These are phyloP conservation scores for Eurytoma adleriae DNA, from an alignment of 2,888 invertebrate genomes.

Conservation along the genomic window DNA sequence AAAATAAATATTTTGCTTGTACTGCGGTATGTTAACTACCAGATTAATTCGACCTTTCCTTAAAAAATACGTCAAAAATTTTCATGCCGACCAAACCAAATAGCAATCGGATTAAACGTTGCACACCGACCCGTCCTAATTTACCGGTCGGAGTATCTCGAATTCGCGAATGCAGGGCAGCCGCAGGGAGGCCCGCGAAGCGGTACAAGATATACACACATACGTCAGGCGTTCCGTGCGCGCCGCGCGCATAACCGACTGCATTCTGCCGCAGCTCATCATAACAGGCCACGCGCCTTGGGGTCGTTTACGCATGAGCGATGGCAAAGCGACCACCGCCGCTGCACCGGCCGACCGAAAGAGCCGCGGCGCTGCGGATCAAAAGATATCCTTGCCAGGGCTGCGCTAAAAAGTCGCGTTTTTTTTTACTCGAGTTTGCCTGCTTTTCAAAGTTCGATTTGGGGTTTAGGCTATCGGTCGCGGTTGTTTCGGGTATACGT, in stretches of 20 bases:
- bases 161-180: conserved; percentile 18
- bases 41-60: neutral
- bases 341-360: conserved; percentile 12
- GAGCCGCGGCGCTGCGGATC: too few relatives aligned
- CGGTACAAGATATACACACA: too few relatives aligned
- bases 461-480: too few relatives aligned
- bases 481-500: too few relatives aligned
- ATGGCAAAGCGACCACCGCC: conserved; percentile 23
- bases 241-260: neutral
- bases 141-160: neutral
- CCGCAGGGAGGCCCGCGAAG: too few relatives aligned
- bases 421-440: too few relatives aligned
- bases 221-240: neutral
- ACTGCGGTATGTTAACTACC: too few relatives aligned
- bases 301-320: conserved; percentile 39
- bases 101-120: neutral
- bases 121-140: neutral
- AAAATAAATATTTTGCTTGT: too few relatives aligned
- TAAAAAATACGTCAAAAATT: neutral
- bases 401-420: too few relatives aligned
- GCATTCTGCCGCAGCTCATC: conserved; percentile 23
- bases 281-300: conserved; percentile 31
- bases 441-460: too few relatives aligned
- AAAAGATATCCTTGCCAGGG: too few relatives aligned
- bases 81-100: neutral